Conservation (phyloP, 1,140 invertebrate species). For the Triops cancriformis region DNA sequence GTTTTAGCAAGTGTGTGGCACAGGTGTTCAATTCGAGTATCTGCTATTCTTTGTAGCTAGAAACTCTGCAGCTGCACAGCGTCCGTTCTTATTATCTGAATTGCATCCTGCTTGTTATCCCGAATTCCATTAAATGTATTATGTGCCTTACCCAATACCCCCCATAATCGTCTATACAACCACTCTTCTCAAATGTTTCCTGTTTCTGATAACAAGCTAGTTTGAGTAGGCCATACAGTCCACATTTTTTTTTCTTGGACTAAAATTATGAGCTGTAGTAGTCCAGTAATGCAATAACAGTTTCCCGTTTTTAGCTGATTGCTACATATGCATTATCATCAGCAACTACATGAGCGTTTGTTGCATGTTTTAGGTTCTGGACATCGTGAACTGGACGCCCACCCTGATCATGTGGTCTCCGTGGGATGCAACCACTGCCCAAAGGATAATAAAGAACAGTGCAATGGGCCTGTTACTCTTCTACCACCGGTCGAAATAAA, state of each 20-base stretch:
- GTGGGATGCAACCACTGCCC: background rate
- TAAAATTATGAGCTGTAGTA: no score
- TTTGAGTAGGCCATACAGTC: no score
- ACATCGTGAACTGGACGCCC: background rate
- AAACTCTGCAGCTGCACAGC: background rate
- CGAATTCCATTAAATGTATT: background rate
- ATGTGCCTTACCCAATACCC: background rate
- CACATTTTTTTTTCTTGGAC: no score
- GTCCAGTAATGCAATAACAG: no score
- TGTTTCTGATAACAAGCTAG: background rate
- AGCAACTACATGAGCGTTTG: no score
- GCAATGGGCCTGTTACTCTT: background rate
- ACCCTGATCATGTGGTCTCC: background rate
- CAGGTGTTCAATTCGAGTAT: background rate
- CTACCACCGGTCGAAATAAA: background rate
- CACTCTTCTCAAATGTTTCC: background rate
- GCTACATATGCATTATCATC: no score
- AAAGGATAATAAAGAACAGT: background rate
- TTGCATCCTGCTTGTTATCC: background rate
- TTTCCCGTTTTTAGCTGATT: no score
- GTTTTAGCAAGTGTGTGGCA: background rate
- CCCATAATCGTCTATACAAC: background rate
- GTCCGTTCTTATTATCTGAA: background rate
- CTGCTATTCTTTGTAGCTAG: background rate
- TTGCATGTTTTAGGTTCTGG: background rate